A percentile compares a stretch with the other conserved stretches of the same genome.
Conservation (phyloP, 2,888 invertebrate genomes). For the Caenorhabditis wallacei region DNA sequence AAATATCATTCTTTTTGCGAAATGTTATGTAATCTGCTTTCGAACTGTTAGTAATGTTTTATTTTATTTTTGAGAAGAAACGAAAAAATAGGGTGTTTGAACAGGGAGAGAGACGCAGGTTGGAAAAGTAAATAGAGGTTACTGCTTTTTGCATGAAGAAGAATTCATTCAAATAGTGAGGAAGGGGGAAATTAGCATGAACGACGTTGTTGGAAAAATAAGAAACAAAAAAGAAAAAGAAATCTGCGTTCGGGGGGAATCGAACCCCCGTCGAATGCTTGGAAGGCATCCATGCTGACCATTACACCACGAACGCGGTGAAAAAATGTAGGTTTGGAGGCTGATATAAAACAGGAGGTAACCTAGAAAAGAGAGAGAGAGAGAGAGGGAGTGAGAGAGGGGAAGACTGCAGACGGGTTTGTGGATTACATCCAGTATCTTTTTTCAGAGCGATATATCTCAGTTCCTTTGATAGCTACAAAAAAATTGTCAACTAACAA, state of each 20-base stretch:
- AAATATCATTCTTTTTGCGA: constrained; percentile 28
- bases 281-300: constrained; percentile 79
- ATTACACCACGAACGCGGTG: constrained; percentile 76
- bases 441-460: too few relatives aligned
- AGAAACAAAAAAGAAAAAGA: constrained; percentile 31
- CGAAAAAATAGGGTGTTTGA: constrained; percentile 4
- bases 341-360: background rate
- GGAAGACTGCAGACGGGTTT: too few relatives aligned
- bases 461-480: too few relatives aligned
- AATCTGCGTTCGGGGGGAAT: constrained; percentile 76
- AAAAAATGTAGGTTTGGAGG: background rate
- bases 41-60: constrained; percentile 21
- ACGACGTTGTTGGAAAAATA: background rate
- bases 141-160: constrained; percentile 3
- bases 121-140: constrained; percentile 14
- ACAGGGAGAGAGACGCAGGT: constrained; percentile 7
- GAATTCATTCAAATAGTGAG: background rate
- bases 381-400: background rate
- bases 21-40: constrained; percentile 11
- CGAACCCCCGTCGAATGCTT: constrained; percentile 79
- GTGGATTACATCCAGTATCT: too few relatives aligned
- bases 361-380: background rate
- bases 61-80: constrained; percentile 18
- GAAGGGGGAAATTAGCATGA: background rate
- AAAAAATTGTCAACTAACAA: too few relatives aligned